Conservation (phyloP, 2,888 invertebrate species). For the Drosophila testacea region DNA sequence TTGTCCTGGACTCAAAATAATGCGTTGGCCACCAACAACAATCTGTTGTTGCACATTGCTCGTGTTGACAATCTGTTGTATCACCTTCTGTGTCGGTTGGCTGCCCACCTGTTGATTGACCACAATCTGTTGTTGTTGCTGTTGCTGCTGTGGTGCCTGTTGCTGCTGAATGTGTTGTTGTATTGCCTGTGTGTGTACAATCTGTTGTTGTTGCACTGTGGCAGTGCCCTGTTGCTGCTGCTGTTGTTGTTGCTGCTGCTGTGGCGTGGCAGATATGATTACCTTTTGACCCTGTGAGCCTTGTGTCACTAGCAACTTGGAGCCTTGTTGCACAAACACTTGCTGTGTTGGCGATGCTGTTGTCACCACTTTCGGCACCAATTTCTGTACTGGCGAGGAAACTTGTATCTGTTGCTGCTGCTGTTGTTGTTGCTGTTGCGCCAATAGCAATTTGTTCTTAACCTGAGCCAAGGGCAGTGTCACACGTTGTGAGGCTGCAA, state of each 20-base stretch:
- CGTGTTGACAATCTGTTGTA: constrained; percentile 85
- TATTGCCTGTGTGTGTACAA: constrained; percentile 63
- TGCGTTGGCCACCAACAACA: constrained; percentile 84
- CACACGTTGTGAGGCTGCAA: constrained; percentile 70
- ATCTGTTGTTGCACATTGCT: constrained; percentile 85
- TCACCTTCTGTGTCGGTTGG: constrained; percentile 82
- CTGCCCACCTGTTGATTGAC: constrained; percentile 57
- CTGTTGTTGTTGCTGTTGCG: constrained; percentile 71
- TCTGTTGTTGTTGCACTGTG: constrained; percentile 71
- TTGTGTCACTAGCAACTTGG: constrained; percentile 83
- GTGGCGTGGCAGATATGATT: constrained; percentile 79
- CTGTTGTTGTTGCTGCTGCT: constrained; percentile 56
- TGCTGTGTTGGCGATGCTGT: constrained; percentile 71
- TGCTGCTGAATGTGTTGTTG: constrained; percentile 53
- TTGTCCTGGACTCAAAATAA: constrained; percentile 84
- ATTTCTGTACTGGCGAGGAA: constrained; percentile 68
- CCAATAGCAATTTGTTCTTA: constrained; percentile 67
- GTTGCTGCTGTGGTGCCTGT: constrained; percentile 51
- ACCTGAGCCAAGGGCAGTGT: constrained; percentile 68
- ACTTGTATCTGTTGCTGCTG: constrained; percentile 42
- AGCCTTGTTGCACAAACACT: constrained; percentile 82
- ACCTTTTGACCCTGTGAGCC: constrained; percentile 85
- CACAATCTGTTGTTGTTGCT: constrained; percentile 67
- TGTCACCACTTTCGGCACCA: constrained; percentile 66
- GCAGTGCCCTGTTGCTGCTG: constrained; percentile 48